Percentiles rank a stretch among this genome's conserved stretches.
These are phyloP conservation scores for Lepisosteus oculatus DNA, from an alignment of 2,113 vertebrate genomes.

Conservation along the genomic window DNA sequence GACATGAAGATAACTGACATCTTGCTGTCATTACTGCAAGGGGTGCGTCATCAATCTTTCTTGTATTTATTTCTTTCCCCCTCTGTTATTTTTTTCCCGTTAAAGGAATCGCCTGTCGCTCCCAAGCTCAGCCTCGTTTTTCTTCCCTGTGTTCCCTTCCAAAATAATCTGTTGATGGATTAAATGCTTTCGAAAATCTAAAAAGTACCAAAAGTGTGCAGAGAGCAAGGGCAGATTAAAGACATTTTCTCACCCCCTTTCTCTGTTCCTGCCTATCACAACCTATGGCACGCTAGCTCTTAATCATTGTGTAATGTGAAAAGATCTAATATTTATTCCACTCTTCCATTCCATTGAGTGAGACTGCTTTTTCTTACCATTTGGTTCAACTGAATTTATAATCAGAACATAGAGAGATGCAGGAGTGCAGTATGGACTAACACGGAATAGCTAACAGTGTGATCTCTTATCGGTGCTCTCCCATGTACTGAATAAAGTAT, in stretches of 20 bases:
- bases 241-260: constrained; percentile 27
- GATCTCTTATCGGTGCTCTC: no score
- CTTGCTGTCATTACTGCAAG: constrained; percentile 39
- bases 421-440: no score
- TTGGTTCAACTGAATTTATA: no score
- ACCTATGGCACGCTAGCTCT: background rate
- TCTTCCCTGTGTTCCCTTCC: constrained; percentile 30
- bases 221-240: constrained; percentile 27
- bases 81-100: constrained; percentile 28
- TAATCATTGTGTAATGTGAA: no score
- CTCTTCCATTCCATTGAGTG: no score
- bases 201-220: constrained; percentile 17
- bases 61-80: constrained; percentile 10
- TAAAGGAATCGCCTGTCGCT: constrained; percentile 36
- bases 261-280: constrained; percentile 25
- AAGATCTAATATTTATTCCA: no score
- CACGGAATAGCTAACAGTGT: no score
- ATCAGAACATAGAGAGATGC: no score
- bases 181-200: constrained; percentile 32
- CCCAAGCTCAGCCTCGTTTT: constrained; percentile 33
- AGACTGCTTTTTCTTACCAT: no score
- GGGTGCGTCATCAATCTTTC: constrained; percentile 29
- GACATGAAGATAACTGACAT: constrained; percentile 56
- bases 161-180: constrained; percentile 44
- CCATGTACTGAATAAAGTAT: no score